These are phyloP conservation scores for Menidia menidia DNA, from an alignment of 2,797 vertebrate genomes.

Conservation along the genomic window DNA sequence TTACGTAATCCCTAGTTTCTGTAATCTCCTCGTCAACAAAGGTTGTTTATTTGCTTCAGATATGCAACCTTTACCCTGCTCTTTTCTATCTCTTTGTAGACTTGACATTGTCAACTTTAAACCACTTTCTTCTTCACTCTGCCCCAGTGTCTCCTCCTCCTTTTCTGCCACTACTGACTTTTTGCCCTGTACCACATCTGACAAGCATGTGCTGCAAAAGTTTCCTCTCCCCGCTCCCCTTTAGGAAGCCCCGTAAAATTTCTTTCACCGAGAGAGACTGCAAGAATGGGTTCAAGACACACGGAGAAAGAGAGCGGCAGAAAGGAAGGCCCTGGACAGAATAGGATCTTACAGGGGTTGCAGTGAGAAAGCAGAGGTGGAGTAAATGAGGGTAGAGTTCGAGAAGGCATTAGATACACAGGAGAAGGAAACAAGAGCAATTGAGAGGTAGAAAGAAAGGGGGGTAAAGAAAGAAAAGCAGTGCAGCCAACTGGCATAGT, in stretches of 20 bases:
- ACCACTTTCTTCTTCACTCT: conserved; percentile 8
- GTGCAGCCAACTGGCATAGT: conserved; percentile 81
- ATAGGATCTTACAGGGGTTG: conserved; percentile 28
- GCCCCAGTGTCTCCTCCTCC: conserved; percentile 35
- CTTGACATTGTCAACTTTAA: conserved; percentile 26
- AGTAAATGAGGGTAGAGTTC: conserved; percentile 36
- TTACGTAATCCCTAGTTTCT: conserved; percentile 16
- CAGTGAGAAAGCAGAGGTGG: conserved; percentile 33
- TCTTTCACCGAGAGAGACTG: conserved; percentile 59
- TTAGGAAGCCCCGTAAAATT: conserved; percentile 72
- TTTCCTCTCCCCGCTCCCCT: conserved; percentile 80
- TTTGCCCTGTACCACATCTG: conserved; percentile 75
- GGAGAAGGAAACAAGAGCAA: conserved; percentile 36
- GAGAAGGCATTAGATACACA: conserved; percentile 32
- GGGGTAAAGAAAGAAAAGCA: conserved; percentile 61
- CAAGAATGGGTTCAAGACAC: conserved; percentile 20
- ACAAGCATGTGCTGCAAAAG: conserved; percentile 82
- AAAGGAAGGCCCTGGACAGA: conserved; percentile 34
- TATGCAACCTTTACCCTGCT: conserved; percentile 46
- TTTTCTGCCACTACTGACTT: conserved; percentile 52
- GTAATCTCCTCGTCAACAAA: conserved; percentile 18
- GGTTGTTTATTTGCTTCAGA: conserved; percentile 15
- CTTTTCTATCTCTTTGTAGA: conserved; percentile 61
- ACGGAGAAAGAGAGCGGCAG: conserved; percentile 22
- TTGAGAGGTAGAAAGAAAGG: conserved; percentile 54